Evolutionary conservation across 2,888 invertebrate genomes (phyloP).

Genomic region (Drosophila paramelanica): DNA sequence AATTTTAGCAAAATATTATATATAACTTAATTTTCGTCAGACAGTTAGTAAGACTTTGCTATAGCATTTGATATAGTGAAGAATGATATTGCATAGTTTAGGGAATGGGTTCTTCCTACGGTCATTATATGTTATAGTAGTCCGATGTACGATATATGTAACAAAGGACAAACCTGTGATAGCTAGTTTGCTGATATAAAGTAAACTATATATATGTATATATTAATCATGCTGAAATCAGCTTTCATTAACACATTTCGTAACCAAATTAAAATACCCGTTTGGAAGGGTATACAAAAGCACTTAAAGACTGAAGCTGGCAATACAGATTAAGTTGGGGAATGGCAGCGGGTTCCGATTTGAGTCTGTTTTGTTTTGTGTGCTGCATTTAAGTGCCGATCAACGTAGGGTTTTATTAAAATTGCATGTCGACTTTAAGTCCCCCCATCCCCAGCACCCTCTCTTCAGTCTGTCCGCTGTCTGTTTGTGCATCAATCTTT

Average conservation of each 20-base stretch:
- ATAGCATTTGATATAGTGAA: too few species aligned
- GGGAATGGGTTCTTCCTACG: too few species aligned
- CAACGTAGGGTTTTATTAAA: constrained; percentile 53
- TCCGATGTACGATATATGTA: too few species aligned
- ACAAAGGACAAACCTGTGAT: too few species aligned
- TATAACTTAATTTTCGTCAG: too few species aligned
- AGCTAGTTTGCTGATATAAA: background rate
- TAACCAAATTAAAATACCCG: background rate
- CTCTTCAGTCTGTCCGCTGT: constrained; percentile 4
- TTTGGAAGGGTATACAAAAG: constrained; percentile 2
- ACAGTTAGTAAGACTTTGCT: too few species aligned
- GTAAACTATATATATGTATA: background rate
- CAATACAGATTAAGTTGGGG: constrained; percentile 4
- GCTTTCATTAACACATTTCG: background rate
- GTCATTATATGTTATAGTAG: background rate
- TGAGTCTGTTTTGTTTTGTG: constrained; percentile 15
- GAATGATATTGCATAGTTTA: too few species aligned
- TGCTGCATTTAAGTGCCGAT: constrained; percentile 44
- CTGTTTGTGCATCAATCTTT: constrained; percentile 65
- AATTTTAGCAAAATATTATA: too few species aligned
- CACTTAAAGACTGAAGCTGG: constrained; percentile 13
- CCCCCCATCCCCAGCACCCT: background rate
- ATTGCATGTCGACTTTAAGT: constrained; percentile 14
- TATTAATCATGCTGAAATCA: background rate
- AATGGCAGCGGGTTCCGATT: constrained; percentile 2